phyloP scores from a whole-genome alignment of 2,797 vertebrate genomes.

The Cyclura pinguis region DNA sequence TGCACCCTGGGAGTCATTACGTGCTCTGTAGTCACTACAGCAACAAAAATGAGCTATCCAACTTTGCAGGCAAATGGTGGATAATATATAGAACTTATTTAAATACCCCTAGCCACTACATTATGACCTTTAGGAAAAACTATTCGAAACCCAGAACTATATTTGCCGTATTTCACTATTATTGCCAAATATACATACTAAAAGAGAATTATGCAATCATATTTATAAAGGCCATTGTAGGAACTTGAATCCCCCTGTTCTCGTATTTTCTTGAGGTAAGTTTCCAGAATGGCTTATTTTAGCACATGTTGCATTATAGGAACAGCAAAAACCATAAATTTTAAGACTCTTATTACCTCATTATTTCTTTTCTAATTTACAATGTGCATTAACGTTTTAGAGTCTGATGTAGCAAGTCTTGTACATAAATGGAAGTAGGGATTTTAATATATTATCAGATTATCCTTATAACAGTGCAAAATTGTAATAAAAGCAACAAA shows the following conservation, averaged over 20 bases:
- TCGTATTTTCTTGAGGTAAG: conserved; percentile 33
- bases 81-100: conserved; percentile 68
- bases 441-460: conserved; percentile 77
- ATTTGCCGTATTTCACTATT: conserved; percentile 59
- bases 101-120: conserved; percentile 57
- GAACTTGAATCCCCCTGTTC: conserved; percentile 47
- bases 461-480: conserved; percentile 76
- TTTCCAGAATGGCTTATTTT: conserved; percentile 47
- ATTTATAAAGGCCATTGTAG: conserved; percentile 57
- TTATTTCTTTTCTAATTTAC: conserved; percentile 71
- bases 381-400: conserved; percentile 63
- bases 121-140: conserved; percentile 49
- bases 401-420: conserved; percentile 73
- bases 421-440: conserved; percentile 77
- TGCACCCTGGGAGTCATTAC: conserved; percentile 53
- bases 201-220: conserved; percentile 52
- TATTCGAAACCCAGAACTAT: conserved; percentile 58
- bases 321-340: conserved; percentile 35
- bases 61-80: conserved; percentile 77
- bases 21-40: conserved; percentile 43
- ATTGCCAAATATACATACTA: conserved; percentile 50
- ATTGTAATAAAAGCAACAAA: conserved; percentile 79
- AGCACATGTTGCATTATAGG: conserved; percentile 50
- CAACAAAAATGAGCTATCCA: conserved; percentile 68
- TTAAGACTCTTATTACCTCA: conserved; percentile 76